phyloP scores from a whole-genome alignment of 2,113 vertebrate genomes.

The Podiceps cristatus region DNA sequence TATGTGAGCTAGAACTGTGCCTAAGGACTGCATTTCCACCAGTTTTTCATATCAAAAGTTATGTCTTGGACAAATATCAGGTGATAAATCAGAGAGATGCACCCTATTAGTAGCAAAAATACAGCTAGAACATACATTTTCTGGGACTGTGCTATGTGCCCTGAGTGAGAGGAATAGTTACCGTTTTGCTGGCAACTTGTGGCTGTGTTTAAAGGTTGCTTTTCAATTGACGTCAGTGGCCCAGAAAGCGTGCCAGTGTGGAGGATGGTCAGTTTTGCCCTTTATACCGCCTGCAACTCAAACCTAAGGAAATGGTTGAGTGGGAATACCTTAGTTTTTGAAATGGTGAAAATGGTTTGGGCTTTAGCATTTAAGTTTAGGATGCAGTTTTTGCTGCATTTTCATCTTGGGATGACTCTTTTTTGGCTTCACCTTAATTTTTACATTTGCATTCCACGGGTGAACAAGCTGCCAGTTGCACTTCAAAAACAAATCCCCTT shows the following conservation, averaged over 20 bases:
- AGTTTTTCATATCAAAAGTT: conserved; percentile 33
- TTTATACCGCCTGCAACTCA: background rate
- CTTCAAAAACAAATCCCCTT: background rate
- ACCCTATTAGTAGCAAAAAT: background rate
- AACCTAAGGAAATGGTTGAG: background rate
- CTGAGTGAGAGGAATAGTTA: background rate
- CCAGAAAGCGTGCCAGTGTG: background rate
- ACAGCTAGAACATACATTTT: background rate
- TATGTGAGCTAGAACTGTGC: conserved; percentile 37
- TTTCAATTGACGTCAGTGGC: background rate
- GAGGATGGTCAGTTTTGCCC: background rate
- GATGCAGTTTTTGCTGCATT: background rate
- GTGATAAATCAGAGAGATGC: background rate
- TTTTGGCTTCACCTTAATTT: background rate
- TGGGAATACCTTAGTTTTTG: background rate
- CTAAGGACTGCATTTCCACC: conserved; percentile 39
- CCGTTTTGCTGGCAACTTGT: background rate
- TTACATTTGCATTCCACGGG: background rate
- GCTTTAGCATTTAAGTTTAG: background rate
- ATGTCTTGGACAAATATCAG: background rate
- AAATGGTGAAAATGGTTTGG: background rate
- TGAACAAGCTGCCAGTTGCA: background rate
- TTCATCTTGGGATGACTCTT: background rate
- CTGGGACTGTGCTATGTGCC: background rate
- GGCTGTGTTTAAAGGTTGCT: background rate